Base-by-base conservation (phyloP, 2,113 vertebrate species). In the Eidolon helvum region DNA sequence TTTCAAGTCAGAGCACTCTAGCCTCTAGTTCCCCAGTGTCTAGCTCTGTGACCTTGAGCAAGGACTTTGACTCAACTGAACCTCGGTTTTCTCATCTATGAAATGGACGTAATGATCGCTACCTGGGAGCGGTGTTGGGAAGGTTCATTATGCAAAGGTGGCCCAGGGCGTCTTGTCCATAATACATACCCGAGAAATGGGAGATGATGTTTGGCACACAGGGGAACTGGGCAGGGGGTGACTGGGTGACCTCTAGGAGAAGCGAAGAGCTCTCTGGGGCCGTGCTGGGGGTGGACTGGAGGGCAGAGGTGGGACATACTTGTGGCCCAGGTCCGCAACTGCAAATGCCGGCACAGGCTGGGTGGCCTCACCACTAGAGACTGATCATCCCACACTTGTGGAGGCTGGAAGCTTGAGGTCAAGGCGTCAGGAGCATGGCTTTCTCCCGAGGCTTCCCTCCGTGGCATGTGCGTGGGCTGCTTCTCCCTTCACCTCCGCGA, bases 401-500 rank as follows among this genome's bases (percentile, higher is more conserved):
- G 45, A 82, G 35, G 77, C 93, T 45, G 22, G 45, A 30, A 55
- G 35, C 66, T 28, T n/a, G 33, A 33, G 28, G 45, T 79, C 40
- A 33, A 43, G 66, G 16, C 7, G 5, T 71, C 65, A 63, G 84
- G 12, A n/a, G 33, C 7, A 14, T 43, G 45, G 21, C 18, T 38
- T 69, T 48, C 38, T 57, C 22, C 68, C n/a, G 8, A 74, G 45
- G 16, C 57, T 43, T 63, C 77, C 43, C 40, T 79, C 55, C 38
- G 33, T 30, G 59, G 48, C 68, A 30, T n/a, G 2, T 10, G 8
- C 28, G 40, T 4, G 0, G 21, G 7, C 0, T 0, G 22, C 61
- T 68, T 43, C 35, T 78, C 45, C 35, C 33, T 33, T 4, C 45
- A 24, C 78, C 38, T 45, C 38, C 38, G 26, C 10, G 14, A 24